These are phyloP conservation scores for Myripristis murdjan DNA, from an alignment of 2,797 vertebrate genomes.

Conservation along the genomic window DNA sequence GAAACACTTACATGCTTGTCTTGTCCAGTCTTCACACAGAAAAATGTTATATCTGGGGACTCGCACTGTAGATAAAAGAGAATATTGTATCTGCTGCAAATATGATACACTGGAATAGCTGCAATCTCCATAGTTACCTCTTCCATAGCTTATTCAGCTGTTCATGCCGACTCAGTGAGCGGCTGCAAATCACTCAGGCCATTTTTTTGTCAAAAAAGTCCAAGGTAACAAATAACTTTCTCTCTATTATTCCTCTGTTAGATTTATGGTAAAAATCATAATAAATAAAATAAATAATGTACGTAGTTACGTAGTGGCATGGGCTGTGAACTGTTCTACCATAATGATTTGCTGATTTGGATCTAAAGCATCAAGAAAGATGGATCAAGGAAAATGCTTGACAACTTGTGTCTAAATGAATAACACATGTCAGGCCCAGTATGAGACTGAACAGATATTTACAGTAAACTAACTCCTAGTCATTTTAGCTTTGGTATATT, in stretches of 20 bases:
- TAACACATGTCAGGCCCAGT: too few relatives aligned
- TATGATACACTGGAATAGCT: not conserved
- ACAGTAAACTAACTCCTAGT: too few relatives aligned
- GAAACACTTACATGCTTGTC: conserved; percentile 11
- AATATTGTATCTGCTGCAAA: not conserved
- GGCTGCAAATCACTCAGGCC: not conserved
- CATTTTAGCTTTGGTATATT: too few relatives aligned
- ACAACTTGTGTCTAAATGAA: too few relatives aligned
- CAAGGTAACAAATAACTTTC: too few relatives aligned
- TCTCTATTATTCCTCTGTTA: too few relatives aligned
- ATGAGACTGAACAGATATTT: too few relatives aligned
- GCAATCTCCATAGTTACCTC: not conserved
- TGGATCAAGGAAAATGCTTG: too few relatives aligned
- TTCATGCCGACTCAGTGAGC: not conserved
- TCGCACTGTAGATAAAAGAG: conserved; percentile 21
- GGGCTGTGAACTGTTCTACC: conserved; percentile 4
- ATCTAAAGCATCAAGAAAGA: too few relatives aligned
- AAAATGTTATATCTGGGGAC: not conserved
- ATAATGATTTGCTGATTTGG: conserved; percentile 19
- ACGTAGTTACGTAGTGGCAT: too few relatives aligned
- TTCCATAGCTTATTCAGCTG: not conserved
- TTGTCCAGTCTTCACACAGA: not conserved
- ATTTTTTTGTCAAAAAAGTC: conserved; percentile 5
- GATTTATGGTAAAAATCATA: too few relatives aligned
- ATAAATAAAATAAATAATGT: too few relatives aligned